Evolutionary conservation across 2,113 vertebrate species (phyloP).

Genomic region (Sinocyclocheilus maitianheensis): DNA sequence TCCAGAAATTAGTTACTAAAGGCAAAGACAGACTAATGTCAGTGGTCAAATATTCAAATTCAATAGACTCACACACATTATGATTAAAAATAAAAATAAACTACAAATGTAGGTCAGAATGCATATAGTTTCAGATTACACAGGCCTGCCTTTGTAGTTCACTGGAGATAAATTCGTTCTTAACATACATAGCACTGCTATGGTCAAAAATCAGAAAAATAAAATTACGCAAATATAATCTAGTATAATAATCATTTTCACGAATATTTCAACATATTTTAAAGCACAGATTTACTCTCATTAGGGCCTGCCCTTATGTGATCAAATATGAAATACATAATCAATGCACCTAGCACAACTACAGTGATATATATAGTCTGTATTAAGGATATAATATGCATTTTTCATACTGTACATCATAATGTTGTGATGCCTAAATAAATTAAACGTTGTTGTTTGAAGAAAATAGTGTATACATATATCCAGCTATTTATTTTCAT

Average conservation of each 20-base stretch:
- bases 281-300: background rate
- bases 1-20: background rate
- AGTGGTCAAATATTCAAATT: background rate
- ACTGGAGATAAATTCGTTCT: background rate
- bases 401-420: too few relatives aligned
- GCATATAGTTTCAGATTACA: too few relatives aligned
- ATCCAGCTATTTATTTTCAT: background rate
- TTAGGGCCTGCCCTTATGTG: background rate
- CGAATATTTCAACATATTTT: background rate
- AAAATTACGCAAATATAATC: background rate
- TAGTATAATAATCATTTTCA: background rate
- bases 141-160: background rate
- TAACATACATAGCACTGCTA: background rate
- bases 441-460: too few relatives aligned
- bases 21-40: background rate
- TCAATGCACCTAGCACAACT: background rate
- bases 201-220: background rate
- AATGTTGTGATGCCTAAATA: too few relatives aligned
- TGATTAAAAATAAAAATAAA: background rate
- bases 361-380: background rate
- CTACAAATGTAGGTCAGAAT: background rate
- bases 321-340: background rate
- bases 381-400: too few relatives aligned
- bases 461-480: too few relatives aligned
- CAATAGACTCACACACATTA: background rate